Evolutionary conservation across 2,113 vertebrate genomes (phyloP), one percentile per base, ranked within the genome.

Genomic region (Edolisoma coerulescens): DNA sequence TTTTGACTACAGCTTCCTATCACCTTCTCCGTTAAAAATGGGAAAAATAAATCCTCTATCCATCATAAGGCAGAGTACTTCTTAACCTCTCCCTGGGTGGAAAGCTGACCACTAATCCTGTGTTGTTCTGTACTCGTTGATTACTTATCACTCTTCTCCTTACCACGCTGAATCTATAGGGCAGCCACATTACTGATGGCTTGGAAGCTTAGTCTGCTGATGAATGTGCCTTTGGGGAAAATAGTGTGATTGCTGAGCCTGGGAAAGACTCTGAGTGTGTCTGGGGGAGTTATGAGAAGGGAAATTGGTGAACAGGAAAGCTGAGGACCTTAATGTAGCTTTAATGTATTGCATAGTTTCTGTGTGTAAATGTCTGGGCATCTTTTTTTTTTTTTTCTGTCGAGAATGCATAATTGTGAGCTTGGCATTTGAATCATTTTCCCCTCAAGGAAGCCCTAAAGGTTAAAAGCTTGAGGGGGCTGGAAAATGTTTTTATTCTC

Each of bases 401-500:
- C 47, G 37, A 35, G 86, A 91, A 81, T 84, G 59, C 45, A 52
- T 96, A 97, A 95, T 88, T 82, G 73, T 90, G 69, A 91, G 90
- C 76, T 95, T 96, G 97, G 84, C 82, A 96, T 95, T 97, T 95
- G 92, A 97, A 93, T 89, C 2, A 96, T 80, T 93, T 93, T 90
- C 54, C 87, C 86, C 90, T 97, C 75, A 97, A 95, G 93, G 95
- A 96, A 93, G 28, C 42, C 83, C 88, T 95, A 95, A 97, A 95
- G 94, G 78, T 93, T 94, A 96, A 95, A 87, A 89, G 77, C 80
- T 89, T 94, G 61, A 87, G 81, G 83, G 57, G 59, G 73, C 39
- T 85, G 78, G 64, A 91, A 93, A 91, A 96, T 89, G 78, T 97
- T 97, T 90, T 87, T 93, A 60, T 93, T 95, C 71, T 93, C 50